Percentiles rank a stretch among this genome's conserved stretches.
These are phyloP conservation scores for Choristoneura fumiferana DNA, from an alignment of 1,140 invertebrate species.

Conservation along the genomic window DNA sequence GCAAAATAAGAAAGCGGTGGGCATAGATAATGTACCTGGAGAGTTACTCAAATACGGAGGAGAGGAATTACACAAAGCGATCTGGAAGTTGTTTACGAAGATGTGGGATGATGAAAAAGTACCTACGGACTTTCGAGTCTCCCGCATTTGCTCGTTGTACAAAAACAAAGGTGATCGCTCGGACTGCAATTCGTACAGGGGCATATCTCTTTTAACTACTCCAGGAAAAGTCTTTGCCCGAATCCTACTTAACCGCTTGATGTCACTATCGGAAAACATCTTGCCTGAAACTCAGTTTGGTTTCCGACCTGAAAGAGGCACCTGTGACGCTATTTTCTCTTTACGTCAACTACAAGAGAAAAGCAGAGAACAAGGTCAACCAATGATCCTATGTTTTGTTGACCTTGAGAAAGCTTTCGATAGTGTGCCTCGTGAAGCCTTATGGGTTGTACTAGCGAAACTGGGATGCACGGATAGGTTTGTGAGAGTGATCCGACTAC, in stretches of 20 bases:
- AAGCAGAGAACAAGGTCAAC: not conserved
- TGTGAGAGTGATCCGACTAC: too few species aligned
- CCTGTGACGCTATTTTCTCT: not conserved
- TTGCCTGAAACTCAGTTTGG: slow-evolving; percentile 19
- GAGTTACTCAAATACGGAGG: slow-evolving; percentile 12
- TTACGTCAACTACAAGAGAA: not conserved
- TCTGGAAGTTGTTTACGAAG: slow-evolving; percentile 19
- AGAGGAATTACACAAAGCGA: not conserved
- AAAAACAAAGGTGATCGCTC: slow-evolving; percentile 21
- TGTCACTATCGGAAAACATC: not conserved
- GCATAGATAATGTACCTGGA: slow-evolving; percentile 12
- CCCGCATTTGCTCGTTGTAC: slow-evolving; percentile 15
- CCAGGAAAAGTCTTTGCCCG: slow-evolving; percentile 21
- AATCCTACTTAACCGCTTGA: slow-evolving; percentile 16
- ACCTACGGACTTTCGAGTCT: slow-evolving; percentile 13
- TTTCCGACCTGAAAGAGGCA: slow-evolving; percentile 1
- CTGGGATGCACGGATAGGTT: too few species aligned
- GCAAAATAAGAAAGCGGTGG: slow-evolving; percentile 10
- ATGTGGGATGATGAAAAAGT: slow-evolving; percentile 20
- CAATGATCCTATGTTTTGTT: not conserved
- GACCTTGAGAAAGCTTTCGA: not conserved
- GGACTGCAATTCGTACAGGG: slow-evolving; percentile 17
- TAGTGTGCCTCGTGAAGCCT: not conserved
- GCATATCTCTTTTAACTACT: slow-evolving; percentile 17
- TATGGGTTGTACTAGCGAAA: too few species aligned